Base-by-base conservation (phyloP, 2,888 invertebrate genomes). In the Epicampocera succincta region DNA sequence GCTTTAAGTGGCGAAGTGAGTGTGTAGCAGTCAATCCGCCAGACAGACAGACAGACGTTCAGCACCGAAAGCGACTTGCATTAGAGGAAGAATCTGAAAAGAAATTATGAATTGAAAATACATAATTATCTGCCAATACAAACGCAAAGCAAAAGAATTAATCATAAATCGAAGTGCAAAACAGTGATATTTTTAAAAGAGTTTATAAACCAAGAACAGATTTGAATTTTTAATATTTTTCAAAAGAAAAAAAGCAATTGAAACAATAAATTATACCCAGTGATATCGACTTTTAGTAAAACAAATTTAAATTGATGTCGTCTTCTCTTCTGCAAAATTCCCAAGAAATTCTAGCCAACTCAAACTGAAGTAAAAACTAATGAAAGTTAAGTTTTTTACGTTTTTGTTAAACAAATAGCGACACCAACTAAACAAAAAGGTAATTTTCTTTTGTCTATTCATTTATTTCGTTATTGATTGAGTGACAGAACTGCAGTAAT, bases 141-240 rank as follows among this genome's bases (percentile, higher is more conserved):
- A 76, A 65, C 38, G 25, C 44, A 46, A 61, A 54, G 29, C 38
- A 17, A 29, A 44, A 33, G 21, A 9, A 8, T 33, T 9, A 54
- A 11, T 11, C 12, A 19, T 1, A 21, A 9, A 79, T 12, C 46
- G 33, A 54, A 82, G 78, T 82, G 82, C 58, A 78, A 81, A 81
- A 38, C 38, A 77, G 71, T 82, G 78, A 78, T 78, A 78, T 82
- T 66, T 73, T 72, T 58, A 38, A 38, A 42, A 66, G 48, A 72
- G 12, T 63, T 65, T 73, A 44, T 3, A 52, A 65, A 80, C 54
- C 58, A 15, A 25, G 48, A 74, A 54, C 40, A 66, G 11, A 38
- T 56, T 75, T 66, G 50, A 65, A 54, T 72, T 56, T 60, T 38
- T 25, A 60, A 52, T 54, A 46, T 65, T 75, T 58, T 75, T 46